Evolutionary conservation across 2,113 vertebrate species (phyloP).

Genomic region (Sigmodon hispidus): DNA sequence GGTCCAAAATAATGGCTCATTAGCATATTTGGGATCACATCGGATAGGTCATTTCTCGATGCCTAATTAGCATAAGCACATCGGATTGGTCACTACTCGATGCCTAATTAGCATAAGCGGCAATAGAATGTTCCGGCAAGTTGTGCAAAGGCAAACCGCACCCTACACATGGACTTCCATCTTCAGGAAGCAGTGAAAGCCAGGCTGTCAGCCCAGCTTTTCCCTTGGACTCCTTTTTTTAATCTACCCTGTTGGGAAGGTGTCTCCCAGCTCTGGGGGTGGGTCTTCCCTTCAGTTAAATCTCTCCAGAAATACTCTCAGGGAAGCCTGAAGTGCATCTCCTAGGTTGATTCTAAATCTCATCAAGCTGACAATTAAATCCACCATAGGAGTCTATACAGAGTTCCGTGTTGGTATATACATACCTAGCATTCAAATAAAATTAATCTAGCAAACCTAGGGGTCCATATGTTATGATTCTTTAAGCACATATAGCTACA

Average conservation of each 20-base stretch:
- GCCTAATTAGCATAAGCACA: too few relatives aligned
- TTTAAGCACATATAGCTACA: not conserved
- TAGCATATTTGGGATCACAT: too few relatives aligned
- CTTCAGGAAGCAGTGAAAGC: not conserved
- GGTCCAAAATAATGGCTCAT: too few relatives aligned
- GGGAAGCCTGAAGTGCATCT: not conserved
- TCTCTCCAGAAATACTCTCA: not conserved
- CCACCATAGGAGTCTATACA: not conserved
- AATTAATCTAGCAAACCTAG: not conserved
- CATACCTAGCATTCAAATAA: not conserved
- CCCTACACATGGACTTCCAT: not conserved
- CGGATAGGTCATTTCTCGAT: too few relatives aligned
- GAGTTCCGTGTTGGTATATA: not conserved
- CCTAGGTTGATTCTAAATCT: not conserved
- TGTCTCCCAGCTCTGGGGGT: not conserved
- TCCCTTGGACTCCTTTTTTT: not conserved
- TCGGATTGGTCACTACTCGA: too few relatives aligned
- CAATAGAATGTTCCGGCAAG: too few relatives aligned
- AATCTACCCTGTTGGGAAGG: not conserved
- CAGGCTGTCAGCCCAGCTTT: not conserved
- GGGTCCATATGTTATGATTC: not conserved
- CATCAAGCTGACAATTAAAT: not conserved
- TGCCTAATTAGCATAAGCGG: too few relatives aligned
- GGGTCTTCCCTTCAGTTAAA: not conserved
- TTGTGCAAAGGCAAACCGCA: too few relatives aligned